Evolutionary conservation across 1,140 invertebrate species (phyloP).

Genomic region (Lordiphosa collinella): DNA sequence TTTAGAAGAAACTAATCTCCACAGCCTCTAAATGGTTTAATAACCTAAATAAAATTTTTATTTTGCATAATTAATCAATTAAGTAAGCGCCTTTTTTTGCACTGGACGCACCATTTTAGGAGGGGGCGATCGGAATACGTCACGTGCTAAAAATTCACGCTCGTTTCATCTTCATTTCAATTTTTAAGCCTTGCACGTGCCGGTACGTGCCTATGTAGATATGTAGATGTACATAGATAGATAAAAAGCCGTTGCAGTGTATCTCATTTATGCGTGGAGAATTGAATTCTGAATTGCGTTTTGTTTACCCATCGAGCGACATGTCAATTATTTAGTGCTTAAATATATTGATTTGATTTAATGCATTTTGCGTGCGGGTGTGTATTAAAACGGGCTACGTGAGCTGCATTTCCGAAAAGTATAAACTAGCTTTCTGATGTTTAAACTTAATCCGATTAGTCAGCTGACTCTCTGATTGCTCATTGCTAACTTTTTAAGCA

Average conservation of each 20-base stretch:
- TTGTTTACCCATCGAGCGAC: conserved; percentile 56
- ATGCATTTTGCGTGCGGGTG: conserved; percentile 6
- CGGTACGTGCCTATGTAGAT: conserved; percentile 48
- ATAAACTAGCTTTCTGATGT: too few relatives aligned
- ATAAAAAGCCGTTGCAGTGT: conserved; percentile 7
- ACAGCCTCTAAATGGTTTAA: too few relatives aligned
- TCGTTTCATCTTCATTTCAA: conserved; percentile 43
- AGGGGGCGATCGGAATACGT: conserved; percentile 24
- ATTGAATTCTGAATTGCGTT: conserved; percentile 61
- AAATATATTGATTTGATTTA: conserved; percentile 60
- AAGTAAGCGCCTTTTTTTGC: conserved; percentile 47
- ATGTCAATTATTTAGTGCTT: conserved; percentile 71
- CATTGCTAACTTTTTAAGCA: not conserved
- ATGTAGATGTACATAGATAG: conserved; percentile 25
- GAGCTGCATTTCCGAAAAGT: too few relatives aligned
- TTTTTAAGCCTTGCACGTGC: conserved; percentile 69
- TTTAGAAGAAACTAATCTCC: too few relatives aligned
- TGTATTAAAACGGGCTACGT: too few relatives aligned
- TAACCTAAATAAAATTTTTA: conserved; percentile 16
- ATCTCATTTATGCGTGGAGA: not conserved
- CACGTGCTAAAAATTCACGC: conserved; percentile 66
- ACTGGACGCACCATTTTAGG: not conserved
- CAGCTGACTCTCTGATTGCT: not conserved
- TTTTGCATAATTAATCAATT: conserved; percentile 76
- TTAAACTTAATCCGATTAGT: too few relatives aligned